Evolutionary conservation across 2,797 vertebrate species (phyloP).

Genomic region (Enoplosus armatus): DNA sequence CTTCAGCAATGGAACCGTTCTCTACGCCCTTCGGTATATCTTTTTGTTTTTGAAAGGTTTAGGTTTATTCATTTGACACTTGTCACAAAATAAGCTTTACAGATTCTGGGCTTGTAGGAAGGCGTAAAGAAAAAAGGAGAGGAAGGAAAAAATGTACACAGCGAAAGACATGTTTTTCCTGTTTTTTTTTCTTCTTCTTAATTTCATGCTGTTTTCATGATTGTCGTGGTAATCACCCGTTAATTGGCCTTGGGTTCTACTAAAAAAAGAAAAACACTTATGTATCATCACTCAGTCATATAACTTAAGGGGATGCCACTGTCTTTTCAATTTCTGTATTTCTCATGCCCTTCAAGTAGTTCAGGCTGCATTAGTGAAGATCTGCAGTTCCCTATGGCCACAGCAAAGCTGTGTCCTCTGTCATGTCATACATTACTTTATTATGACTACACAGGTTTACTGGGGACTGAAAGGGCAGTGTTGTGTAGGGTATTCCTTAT

Average conservation of each 20-base stretch:
- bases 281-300: constrained; percentile 54
- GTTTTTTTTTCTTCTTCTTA: too few species aligned
- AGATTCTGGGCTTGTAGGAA: background rate
- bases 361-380: constrained; percentile 28
- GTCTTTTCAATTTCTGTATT: background rate
- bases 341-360: constrained; percentile 12
- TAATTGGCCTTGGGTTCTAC: constrained; percentile 21
- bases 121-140: background rate
- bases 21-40: constrained; percentile 91
- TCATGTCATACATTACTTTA: constrained; percentile 13
- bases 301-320: constrained; percentile 31
- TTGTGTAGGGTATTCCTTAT: background rate
- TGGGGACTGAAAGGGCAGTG: constrained; percentile 12
- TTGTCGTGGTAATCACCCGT: constrained; percentile 1
- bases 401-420: constrained; percentile 9
- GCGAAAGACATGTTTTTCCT: background rate
- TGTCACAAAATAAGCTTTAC: background rate
- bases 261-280: constrained; percentile 23
- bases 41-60: background rate
- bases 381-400: constrained; percentile 10
- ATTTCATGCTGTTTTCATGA: constrained; percentile 6
- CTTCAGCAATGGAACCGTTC: constrained; percentile 93
- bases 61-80: constrained; percentile 29
- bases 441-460: constrained; percentile 31
- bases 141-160: background rate